Percentiles rank a stretch among this genome's conserved stretches.
phyloP scores from a whole-genome alignment of 2,888 invertebrate genomes.

The Melangyna quadrimaculata region DNA sequence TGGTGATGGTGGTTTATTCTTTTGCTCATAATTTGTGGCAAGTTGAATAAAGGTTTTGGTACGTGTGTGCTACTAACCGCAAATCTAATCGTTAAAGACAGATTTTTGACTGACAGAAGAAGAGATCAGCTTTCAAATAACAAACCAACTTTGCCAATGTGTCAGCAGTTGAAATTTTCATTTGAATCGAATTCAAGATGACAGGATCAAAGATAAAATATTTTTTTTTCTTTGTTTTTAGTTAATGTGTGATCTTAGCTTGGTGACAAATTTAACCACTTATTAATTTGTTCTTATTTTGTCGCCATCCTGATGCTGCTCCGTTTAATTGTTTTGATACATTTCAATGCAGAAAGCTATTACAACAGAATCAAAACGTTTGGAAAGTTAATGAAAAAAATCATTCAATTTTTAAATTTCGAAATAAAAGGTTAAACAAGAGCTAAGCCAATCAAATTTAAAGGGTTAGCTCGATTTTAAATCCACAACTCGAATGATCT shows the following conservation, averaged over 20 bases:
- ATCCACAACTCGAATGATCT: no score
- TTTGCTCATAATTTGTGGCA: background rate
- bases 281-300: background rate
- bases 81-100: conserved; percentile 61
- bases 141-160: conserved; percentile 37
- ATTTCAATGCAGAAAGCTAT: no score
- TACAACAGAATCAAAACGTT: no score
- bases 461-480: no score
- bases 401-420: no score
- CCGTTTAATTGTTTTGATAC: no score
- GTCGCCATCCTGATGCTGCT: no score
- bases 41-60: no score
- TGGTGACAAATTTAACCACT: background rate
- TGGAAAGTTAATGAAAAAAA: no score
- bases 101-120: conserved; percentile 39
- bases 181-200: conserved; percentile 41
- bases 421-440: no score
- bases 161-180: conserved; percentile 41
- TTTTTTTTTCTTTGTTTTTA: background rate
- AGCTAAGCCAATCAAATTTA: no score
- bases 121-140: conserved; percentile 65
- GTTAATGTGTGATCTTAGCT: background rate
- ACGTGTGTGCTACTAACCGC: conserved; percentile 46
- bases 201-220: conserved; percentile 20
- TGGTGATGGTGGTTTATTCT: background rate